Evolutionary conservation across 2,797 vertebrate genomes (phyloP).

Genomic region (Chaetodon trifasciatus): DNA sequence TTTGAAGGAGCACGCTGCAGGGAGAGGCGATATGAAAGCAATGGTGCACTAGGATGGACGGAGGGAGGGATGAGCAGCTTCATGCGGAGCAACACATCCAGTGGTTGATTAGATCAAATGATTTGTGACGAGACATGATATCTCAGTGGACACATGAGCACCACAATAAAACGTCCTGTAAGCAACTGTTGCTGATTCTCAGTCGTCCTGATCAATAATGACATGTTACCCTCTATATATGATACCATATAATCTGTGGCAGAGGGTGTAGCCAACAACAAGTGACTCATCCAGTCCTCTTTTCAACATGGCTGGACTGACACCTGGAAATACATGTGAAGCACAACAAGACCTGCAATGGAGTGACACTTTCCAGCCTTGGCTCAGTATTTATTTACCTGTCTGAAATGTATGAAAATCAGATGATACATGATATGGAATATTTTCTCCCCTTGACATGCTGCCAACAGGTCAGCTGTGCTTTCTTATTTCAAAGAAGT

Average conservation of each 20-base stretch:
- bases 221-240: neutral
- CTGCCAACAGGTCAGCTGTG: neutral
- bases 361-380: neutral
- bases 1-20: conserved; percentile 21
- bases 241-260: neutral
- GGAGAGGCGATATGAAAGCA: neutral
- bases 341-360: neutral
- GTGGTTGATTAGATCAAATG: conserved; percentile 13
- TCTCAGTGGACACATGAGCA: conserved; percentile 14
- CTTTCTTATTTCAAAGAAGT: neutral
- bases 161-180: neutral
- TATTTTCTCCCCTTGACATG: neutral
- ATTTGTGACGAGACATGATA: conserved; percentile 15
- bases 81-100: conserved; percentile 4
- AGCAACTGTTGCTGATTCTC: neutral
- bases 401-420: neutral
- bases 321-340: neutral
- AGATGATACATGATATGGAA: neutral
- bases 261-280: neutral
- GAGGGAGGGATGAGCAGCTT: conserved; percentile 8
- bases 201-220: conserved; percentile 15
- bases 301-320: neutral
- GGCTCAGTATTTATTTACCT: neutral
- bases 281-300: conserved; percentile 9
- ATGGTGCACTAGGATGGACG: neutral